Evolutionary conservation across 2,888 invertebrate species (phyloP).

Genomic region (Oscheius sp.): DNA sequence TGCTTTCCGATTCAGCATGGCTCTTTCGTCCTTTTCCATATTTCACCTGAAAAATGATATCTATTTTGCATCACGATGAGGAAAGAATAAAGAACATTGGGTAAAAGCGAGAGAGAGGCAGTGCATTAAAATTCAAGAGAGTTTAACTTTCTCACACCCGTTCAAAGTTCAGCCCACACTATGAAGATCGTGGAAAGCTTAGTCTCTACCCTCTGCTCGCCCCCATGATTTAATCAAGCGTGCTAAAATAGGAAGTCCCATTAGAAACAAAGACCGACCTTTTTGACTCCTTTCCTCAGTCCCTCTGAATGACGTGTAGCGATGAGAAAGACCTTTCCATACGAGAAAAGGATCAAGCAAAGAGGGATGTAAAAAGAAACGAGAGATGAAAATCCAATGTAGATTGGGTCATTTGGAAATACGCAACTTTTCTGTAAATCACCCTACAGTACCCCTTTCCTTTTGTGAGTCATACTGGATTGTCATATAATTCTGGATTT

Average conservation of each 20-base stretch:
- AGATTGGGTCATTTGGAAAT: slow-evolving; percentile 78
- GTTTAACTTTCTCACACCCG: slow-evolving; percentile 4
- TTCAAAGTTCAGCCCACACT: slow-evolving; percentile 5
- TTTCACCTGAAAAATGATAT: slow-evolving; percentile 12
- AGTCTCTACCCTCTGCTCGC: slow-evolving; percentile 2
- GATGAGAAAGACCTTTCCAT: slow-evolving; percentile 79
- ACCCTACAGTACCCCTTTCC: background rate
- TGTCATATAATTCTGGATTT: slow-evolving; percentile 66
- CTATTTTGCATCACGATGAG: background rate
- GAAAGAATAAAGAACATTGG: background rate
- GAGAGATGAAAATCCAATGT: slow-evolving; percentile 94
- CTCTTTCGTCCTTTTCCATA: slow-evolving; percentile 17
- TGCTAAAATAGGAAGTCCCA: slow-evolving; percentile 7
- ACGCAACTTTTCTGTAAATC: slow-evolving; percentile 31
- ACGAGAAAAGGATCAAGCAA: slow-evolving; percentile 96
- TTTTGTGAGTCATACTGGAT: slow-evolving; percentile 36
- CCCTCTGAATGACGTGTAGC: slow-evolving; percentile 65
- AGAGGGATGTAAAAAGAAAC: slow-evolving; percentile 97
- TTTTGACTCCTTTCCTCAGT: slow-evolving; percentile 64
- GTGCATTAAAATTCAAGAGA: no score
- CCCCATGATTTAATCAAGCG: slow-evolving; percentile 30
- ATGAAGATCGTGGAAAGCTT: no score
- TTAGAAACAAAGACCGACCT: slow-evolving; percentile 47
- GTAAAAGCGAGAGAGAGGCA: no score
- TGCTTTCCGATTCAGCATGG: slow-evolving; percentile 50